Evolutionary conservation across 2,797 vertebrate genomes (phyloP).

Genomic region (Rhinatrema bivittatum): DNA sequence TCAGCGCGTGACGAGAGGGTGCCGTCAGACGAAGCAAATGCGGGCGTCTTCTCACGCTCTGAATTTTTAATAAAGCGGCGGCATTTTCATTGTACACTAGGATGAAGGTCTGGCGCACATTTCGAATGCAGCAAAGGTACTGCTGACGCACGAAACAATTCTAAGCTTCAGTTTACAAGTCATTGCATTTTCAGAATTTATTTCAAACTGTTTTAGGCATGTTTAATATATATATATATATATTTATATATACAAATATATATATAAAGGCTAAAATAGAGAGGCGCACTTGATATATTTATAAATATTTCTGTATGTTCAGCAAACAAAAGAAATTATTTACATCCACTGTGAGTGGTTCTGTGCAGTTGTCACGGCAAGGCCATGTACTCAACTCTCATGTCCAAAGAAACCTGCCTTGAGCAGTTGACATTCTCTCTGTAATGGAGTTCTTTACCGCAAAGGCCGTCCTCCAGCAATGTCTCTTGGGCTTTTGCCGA

Average conservation of each 20-base stretch:
- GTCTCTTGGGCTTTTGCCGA: too few species aligned
- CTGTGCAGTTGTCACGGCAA: constrained; percentile 48
- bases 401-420: constrained; percentile 43
- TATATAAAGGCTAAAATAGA: constrained; percentile 39
- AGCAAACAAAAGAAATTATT: constrained; percentile 85
- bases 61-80: too few species aligned
- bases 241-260: constrained; percentile 40
- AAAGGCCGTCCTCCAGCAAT: too few species aligned
- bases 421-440: constrained; percentile 30
- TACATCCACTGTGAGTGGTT: constrained; percentile 91
- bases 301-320: constrained; percentile 96
- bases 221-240: constrained; percentile 48
- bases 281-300: constrained; percentile 62
- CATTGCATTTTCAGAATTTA: constrained; percentile 43
- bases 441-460: too few species aligned
- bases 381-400: constrained; percentile 48
- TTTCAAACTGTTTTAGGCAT: constrained; percentile 49
- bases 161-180: too few species aligned
- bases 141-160: too few species aligned
- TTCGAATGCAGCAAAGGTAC: too few species aligned
- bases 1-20: too few species aligned
- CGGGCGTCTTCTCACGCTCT: too few species aligned
- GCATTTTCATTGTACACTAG: too few species aligned
- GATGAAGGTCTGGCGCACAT: too few species aligned
- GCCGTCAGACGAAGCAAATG: too few species aligned